Evolutionary conservation across 2,888 invertebrate genomes (phyloP).

Genomic region (Achlya flavicornis): DNA sequence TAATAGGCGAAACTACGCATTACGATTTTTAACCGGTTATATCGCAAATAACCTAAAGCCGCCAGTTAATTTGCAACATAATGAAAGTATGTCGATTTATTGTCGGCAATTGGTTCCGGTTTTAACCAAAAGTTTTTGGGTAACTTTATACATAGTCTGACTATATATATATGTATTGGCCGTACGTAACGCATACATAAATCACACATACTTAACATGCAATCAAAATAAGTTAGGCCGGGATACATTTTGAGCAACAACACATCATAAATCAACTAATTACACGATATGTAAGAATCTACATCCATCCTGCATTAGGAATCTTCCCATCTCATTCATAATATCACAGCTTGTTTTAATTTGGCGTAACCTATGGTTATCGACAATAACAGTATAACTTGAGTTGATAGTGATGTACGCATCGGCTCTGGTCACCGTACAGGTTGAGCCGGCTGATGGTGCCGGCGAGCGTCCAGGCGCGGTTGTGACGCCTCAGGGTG

Average conservation of each 20-base stretch:
- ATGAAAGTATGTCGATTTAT: too few species aligned
- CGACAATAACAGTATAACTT: slow-evolving; percentile 91
- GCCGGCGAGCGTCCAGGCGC: slow-evolving; percentile 84
- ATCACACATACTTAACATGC: background rate
- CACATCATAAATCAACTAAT: slow-evolving; percentile 5
- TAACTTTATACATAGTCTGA: too few species aligned
- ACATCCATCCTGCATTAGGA: slow-evolving; percentile 22
- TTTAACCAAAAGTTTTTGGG: too few species aligned
- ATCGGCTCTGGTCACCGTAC: slow-evolving; percentile 91
- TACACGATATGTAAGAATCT: slow-evolving; percentile 14
- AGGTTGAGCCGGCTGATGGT: slow-evolving; percentile 90
- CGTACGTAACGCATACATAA: background rate
- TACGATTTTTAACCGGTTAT: too few species aligned
- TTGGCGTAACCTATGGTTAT: slow-evolving; percentile 28
- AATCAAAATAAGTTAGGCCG: slow-evolving; percentile 15
- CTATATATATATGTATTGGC: too few species aligned
- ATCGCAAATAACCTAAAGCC: too few species aligned
- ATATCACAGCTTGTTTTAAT: slow-evolving; percentile 49
- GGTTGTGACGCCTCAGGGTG: slow-evolving; percentile 82
- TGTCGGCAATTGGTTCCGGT: too few species aligned
- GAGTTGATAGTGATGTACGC: slow-evolving; percentile 88
- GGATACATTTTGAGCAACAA: slow-evolving; percentile 20
- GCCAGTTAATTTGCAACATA: too few species aligned
- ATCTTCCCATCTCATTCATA: slow-evolving; percentile 25
- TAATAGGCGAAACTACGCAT: too few species aligned